Conservation (phyloP, 2,888 invertebrate genomes). For the Kuschelorhynchus macadamiae region DNA sequence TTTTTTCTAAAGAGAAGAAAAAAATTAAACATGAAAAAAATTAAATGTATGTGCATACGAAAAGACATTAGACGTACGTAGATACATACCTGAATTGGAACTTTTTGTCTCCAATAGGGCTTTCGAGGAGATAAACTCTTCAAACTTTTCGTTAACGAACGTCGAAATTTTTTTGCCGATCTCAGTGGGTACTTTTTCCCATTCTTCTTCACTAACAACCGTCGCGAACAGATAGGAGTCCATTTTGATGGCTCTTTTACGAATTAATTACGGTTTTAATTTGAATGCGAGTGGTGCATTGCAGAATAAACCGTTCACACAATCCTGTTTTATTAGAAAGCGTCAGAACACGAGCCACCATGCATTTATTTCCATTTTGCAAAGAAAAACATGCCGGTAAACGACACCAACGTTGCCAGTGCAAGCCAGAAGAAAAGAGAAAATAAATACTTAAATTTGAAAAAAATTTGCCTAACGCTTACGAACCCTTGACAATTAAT, state of each 20-base stretch:
- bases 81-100: constrained; percentile 74
- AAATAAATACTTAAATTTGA: no score
- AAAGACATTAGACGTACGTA: background rate
- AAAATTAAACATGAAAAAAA: no score
- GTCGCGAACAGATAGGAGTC: constrained; percentile 62
- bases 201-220: constrained; percentile 72
- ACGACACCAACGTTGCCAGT: constrained; percentile 29
- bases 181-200: constrained; percentile 71
- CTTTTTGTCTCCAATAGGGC: constrained; percentile 80
- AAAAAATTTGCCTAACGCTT: no score
- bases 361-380: constrained; percentile 31
- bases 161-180: constrained; percentile 76
- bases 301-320: constrained; percentile 8
- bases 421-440: background rate
- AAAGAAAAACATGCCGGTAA: constrained; percentile 40
- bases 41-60: background rate
- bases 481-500: no score
- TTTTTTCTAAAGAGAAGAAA: constrained; percentile 72
- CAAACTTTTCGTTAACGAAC: constrained; percentile 75
- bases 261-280: constrained; percentile 6
- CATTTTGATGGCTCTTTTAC: constrained; percentile 56
- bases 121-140: constrained; percentile 80
- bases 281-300: constrained; percentile 15
- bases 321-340: constrained; percentile 30
- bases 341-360: constrained; percentile 27